Base-by-base conservation (phyloP, 2,113 vertebrate genomes). In the Turdus rufiventris region DNA sequence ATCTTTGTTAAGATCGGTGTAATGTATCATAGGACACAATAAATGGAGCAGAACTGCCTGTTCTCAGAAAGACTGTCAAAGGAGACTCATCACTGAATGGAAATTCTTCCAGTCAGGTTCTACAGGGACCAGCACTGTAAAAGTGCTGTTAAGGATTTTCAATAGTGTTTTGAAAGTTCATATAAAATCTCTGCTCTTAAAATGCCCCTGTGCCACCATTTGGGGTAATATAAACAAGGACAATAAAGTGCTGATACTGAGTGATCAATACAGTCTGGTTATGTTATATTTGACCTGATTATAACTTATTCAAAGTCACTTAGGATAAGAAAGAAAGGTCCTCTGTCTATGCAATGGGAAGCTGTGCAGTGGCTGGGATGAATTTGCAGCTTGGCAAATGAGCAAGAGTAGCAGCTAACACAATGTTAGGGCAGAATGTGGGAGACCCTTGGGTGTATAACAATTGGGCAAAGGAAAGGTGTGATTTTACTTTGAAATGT, bases 1-100 rank as follows among this genome's bases (percentile, higher is more conserved):
- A 70, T 45, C 80, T 94, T 75, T 94, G 91, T 92, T 91, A 94
- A 85, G 84, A 92, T 31, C 77, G 77, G 29, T 68, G 51, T 63
- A 78, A 86, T 57, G 45, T 94, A 47, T 83, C 65, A 67, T 7
- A 68, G 68, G 88, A 45, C 26, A 21, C 80, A 94, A 94, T 94
- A 95, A 94, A 73, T 58, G 66, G 58, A 73, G 63, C 54, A 92
- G 87, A 93, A 89, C 80, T 87, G 71, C 29, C 66, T 92, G 77
- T 95, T 89, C 89, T 91, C 84, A 87, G 36, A 78, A 87, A 61
- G 66, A 14, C 40, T 5, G 42, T 92, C 91, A 93, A 36, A 85
- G 40, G 80, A 94, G 84, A 95, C 73, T 81, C 83, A 87, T 94
- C 70, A 24, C 31, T 70, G 58, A 78, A 78, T 50, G 58, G 77